Evolutionary conservation across 2,888 invertebrate genomes (phyloP).

Genomic region (Caenorhabditis doughertyi): DNA sequence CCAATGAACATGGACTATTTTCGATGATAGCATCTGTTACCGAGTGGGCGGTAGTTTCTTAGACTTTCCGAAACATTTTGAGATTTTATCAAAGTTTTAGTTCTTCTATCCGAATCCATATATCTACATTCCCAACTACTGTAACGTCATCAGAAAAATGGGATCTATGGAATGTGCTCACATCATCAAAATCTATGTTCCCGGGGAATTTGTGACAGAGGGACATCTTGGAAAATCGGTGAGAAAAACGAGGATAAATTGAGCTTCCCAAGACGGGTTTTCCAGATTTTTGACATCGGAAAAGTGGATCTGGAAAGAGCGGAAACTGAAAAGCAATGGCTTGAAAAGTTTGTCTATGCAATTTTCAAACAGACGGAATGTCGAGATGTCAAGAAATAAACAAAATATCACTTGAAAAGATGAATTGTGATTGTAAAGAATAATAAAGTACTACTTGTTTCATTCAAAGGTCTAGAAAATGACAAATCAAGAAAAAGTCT

Average conservation of each 20-base stretch:
- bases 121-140: conserved; percentile 8
- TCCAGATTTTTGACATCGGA: conserved; percentile 21
- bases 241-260: not conserved
- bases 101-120: conserved; percentile 23
- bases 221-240: conserved; percentile 9
- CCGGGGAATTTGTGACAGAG: not conserved
- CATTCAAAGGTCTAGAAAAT: not conserved
- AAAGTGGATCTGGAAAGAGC: not conserved
- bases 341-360: conserved; percentile 1
- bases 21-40: not conserved
- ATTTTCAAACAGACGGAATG: conserved; percentile 11
- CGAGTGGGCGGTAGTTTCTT: conserved; percentile 17
- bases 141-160: not conserved
- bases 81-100: not conserved
- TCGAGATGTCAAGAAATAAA: conserved; percentile 1
- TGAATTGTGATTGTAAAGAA: not conserved
- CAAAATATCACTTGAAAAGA: not conserved
- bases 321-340: not conserved
- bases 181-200: conserved; percentile 1
- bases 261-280: not conserved
- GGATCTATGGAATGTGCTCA: not conserved
- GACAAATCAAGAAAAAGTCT: not conserved
- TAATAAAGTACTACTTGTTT: not conserved
- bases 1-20: not conserved
- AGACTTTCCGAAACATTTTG: not conserved